Conservation (phyloP, 2,888 invertebrate genomes). For the Pachydiplax longipennis region DNA sequence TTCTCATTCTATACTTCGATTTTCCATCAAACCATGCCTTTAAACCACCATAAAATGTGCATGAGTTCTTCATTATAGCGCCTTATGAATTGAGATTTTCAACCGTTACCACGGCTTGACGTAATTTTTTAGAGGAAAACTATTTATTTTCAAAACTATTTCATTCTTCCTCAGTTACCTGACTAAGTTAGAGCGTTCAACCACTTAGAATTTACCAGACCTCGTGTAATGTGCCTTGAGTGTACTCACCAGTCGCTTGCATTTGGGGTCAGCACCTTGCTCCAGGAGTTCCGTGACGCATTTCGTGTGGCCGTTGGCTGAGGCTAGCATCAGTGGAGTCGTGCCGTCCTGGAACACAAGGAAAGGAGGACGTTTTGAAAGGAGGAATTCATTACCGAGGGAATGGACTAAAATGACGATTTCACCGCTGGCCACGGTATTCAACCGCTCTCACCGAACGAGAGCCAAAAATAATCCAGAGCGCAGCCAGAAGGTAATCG, state of each 20-base stretch:
- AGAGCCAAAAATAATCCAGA: background rate
- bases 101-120: no score
- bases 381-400: background rate
- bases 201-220: background rate
- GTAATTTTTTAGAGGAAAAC: no score
- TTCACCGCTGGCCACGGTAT: background rate
- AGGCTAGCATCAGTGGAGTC: conserved; percentile 89
- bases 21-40: no score
- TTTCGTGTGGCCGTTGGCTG: conserved; percentile 88
- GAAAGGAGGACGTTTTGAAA: conserved; percentile 32
- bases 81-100: no score
- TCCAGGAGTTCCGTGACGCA: conserved; percentile 86
- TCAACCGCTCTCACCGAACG: background rate
- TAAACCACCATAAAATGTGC: no score
- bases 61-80: no score
- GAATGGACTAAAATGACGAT: background rate
- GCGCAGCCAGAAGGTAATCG: no score
- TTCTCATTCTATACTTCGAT: no score
- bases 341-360: conserved; percentile 82
- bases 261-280: conserved; percentile 90
- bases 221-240: background rate
- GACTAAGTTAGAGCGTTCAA: no score
- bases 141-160: no score
- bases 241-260: conserved; percentile 74
- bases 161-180: no score